Evolutionary conservation across 2,113 vertebrate species (phyloP).

Genomic region (Pithys albifrons): DNA sequence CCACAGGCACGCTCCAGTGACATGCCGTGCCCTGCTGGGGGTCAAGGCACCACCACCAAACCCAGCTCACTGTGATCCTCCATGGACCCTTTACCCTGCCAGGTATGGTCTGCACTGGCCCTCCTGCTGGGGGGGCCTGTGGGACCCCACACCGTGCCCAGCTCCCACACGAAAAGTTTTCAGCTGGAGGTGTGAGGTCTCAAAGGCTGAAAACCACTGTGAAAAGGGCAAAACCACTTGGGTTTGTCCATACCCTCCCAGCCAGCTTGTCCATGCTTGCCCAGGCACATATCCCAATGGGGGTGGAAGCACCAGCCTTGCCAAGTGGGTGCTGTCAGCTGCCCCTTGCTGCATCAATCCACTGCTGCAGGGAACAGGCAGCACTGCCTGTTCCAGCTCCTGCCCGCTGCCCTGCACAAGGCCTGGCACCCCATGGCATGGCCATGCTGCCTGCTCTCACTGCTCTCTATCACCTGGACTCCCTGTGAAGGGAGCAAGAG

Average conservation of each 20-base stretch:
- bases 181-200: fast-evolving
- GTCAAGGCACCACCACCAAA: background rate
- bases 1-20: background rate
- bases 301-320: background rate
- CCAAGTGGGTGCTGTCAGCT: fast-evolving
- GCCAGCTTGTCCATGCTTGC: background rate
- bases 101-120: fast-evolving
- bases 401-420: background rate
- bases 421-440: background rate
- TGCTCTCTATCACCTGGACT: background rate
- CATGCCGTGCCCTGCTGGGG: background rate
- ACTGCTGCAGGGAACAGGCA: background rate
- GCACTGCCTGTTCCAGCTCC: background rate
- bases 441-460: background rate
- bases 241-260: background rate
- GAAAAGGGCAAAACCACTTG: background rate
- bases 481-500: background rate
- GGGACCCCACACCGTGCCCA: background rate
- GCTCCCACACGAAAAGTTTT: background rate
- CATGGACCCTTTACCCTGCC: background rate
- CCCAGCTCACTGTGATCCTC: fast-evolving
- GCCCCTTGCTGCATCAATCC: background rate
- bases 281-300: fast-evolving
- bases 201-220: background rate
- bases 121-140: background rate